These are phyloP conservation scores for Pentamera pediparva DNA, from an alignment of 53 echinoderm and acorn worm genomes.

Conservation along the genomic window DNA sequence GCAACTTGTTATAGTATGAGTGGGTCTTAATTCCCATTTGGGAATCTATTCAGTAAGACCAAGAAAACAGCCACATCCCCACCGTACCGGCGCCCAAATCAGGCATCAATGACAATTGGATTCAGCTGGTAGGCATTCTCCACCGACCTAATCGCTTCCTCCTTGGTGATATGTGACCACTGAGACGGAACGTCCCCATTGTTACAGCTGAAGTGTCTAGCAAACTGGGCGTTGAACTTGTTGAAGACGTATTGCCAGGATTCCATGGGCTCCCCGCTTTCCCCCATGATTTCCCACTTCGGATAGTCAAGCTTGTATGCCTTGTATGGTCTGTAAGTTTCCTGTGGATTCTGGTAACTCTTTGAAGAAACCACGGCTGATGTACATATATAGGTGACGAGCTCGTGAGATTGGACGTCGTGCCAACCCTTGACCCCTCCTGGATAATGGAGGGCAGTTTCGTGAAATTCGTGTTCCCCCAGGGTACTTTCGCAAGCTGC, in stretches of 20 bases:
- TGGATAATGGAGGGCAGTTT: slow-evolving; percentile 1
- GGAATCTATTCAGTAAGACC: too few species aligned
- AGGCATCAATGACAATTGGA: too few species aligned
- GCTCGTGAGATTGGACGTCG: background rate
- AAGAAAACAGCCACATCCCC: too few species aligned
- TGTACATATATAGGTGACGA: background rate
- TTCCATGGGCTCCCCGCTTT: background rate
- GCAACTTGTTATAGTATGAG: too few species aligned
- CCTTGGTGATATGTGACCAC: background rate
- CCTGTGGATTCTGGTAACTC: background rate
- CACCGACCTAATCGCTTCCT: background rate
- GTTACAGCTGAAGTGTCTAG: background rate
- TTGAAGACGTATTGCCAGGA: slow-evolving; percentile 14
- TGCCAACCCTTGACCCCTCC: slow-evolving; percentile 4
- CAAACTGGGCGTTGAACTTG: slow-evolving; percentile 5
- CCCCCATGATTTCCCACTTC: background rate
- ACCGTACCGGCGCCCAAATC: too few species aligned
- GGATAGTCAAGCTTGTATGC: slow-evolving; percentile 14
- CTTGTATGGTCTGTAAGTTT: background rate
- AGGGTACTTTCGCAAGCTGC: background rate
- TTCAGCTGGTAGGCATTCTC: background rate
- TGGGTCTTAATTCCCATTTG: too few species aligned
- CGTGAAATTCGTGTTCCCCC: slow-evolving; percentile 2
- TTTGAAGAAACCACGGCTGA: background rate
- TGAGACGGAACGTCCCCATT: background rate